Evolutionary conservation across 2,797 vertebrate genomes (phyloP), one percentile per base, ranked within the genome.

Genomic region (Acrossocheilus fasciatus): DNA sequence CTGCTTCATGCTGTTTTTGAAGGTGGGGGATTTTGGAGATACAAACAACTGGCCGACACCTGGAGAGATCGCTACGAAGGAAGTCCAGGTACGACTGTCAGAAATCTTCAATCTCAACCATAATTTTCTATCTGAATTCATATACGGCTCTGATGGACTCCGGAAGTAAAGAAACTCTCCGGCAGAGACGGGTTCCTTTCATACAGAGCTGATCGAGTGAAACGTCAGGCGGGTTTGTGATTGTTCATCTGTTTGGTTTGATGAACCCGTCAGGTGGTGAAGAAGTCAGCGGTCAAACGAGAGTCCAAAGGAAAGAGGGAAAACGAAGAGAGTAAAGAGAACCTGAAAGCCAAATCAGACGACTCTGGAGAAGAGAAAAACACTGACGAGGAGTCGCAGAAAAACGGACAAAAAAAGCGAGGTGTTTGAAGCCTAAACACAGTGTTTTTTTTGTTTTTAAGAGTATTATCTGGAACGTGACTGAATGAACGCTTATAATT

Each of bases 1-100:
- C 14, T 10, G 72, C 17, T 75, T 52, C 4, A 0, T 62, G 4
- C 15, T 81, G 18, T 41, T 66, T 66, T 15, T 75, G 1, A 91
- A 99, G 98, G 98, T 99, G 88, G 97, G 98, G 90, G 98, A 99
- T 91, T 99, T 99, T 0, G 97, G 96, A 70, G 98, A 99, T 94
- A 94, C 98, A n/a, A 98, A 97, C 91, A 99, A 97, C 89, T 99
- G 98, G 98, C 98, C 98, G 0, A 99, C 98, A 50, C 98, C 98
- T 23, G 98, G 98, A 90, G 98, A 99, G 94, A 99, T 99, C 41
- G 98, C 98, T 45, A 97, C 98, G 41, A 99, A 99, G 93, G 98
- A 97, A 26, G 93, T 97, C 81, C 97, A 98, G 98, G 98, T 99
- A 91, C 93, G 91, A 2, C 12, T 34, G n/a, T 4, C 6, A 8